phyloP scores from a whole-genome alignment of 2,888 invertebrate genomes.

The Spisula subtruncata region DNA sequence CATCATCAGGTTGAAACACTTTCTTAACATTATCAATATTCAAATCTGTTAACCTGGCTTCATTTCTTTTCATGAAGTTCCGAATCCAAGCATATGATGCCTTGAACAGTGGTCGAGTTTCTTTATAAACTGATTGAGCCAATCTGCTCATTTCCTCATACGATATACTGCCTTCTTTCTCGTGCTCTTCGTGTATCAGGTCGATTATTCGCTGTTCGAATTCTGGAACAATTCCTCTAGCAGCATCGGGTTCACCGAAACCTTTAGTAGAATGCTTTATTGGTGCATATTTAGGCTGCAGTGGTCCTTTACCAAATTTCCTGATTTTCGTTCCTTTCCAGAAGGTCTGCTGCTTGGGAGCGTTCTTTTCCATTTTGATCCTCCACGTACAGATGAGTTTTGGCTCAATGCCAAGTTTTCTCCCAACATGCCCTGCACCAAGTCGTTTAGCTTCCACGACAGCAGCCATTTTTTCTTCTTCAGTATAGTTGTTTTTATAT shows the following conservation, averaged over 20 bases:
- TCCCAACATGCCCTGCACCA: conserved; percentile 68
- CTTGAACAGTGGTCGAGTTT: conserved; percentile 68
- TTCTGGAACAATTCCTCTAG: conserved; percentile 66
- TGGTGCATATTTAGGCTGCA: conserved; percentile 48
- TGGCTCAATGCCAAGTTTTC: conserved; percentile 63
- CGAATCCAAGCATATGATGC: conserved; percentile 70
- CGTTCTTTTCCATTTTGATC: conserved; percentile 66
- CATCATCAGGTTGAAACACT: conserved; percentile 60
- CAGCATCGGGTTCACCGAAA: conserved; percentile 52
- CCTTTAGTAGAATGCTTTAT: conserved; percentile 33
- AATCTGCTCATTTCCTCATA: conserved; percentile 70
- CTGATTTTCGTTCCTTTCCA: conserved; percentile 66
- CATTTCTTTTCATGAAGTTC: conserved; percentile 68
- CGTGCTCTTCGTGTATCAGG: conserved; percentile 57
- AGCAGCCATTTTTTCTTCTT: conserved; percentile 66
- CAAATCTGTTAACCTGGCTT: conserved; percentile 51
- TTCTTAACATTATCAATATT: conserved; percentile 68
- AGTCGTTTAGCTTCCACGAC: conserved; percentile 64
- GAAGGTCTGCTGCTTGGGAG: conserved; percentile 59
- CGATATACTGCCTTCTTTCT: conserved; percentile 66
- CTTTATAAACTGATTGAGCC: conserved; percentile 65
- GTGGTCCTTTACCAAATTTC: conserved; percentile 59
- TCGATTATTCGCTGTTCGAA: conserved; percentile 68
- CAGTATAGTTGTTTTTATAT: conserved; percentile 69
- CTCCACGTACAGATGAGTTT: conserved; percentile 69